Base-by-base conservation (phyloP, 2,797 vertebrate genomes). In the Falco biarmicus region DNA sequence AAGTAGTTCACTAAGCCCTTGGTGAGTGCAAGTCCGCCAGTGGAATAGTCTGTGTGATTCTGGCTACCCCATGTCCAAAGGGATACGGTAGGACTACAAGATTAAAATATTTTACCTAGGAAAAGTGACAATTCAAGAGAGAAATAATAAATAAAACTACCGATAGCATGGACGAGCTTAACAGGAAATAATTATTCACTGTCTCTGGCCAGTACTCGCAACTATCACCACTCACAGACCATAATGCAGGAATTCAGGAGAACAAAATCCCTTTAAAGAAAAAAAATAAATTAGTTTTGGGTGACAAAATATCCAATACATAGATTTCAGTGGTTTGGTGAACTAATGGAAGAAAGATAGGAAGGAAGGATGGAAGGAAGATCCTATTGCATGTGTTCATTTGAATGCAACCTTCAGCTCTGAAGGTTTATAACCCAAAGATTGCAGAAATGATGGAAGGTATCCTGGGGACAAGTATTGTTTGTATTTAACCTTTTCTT, bases 401-500 rank as follows among this genome's bases (percentile, higher is more conserved):
- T 78, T 75, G 50, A 85, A 85, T 57, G 31, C 31, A 75, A 3
- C 53, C 37, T 78, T 80, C 24, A 19, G 5, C 64, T 83, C 70
- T 51, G 56, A 77, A 66, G 22, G 10, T 47, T 91, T 90, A 34
- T 79, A 82, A 50, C 25, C 11, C 70, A 34, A 54, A 64, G 45
- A 80, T 80, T 61, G 39, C 32, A 84, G 39, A 88, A 93, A 50
- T 74, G 39, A 70, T 29, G 24, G 66, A 80, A 56, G 28, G 25
- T 57, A 77, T 57, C 10, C n/a, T 84, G 48, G 63, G 56, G 56
- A 83, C 71, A 85, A 73, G 28, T 90, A 57, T 29, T 84, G 66
- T 77, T 93, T 90, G 22, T 87, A 39, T 95, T 90, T 91, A 87
- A 45, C 37, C n/a, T 94, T 92, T 87, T 39, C 50, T 90, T 82